Conservation (phyloP, 2,888 invertebrate species). For the Dasypolia templi region DNA sequence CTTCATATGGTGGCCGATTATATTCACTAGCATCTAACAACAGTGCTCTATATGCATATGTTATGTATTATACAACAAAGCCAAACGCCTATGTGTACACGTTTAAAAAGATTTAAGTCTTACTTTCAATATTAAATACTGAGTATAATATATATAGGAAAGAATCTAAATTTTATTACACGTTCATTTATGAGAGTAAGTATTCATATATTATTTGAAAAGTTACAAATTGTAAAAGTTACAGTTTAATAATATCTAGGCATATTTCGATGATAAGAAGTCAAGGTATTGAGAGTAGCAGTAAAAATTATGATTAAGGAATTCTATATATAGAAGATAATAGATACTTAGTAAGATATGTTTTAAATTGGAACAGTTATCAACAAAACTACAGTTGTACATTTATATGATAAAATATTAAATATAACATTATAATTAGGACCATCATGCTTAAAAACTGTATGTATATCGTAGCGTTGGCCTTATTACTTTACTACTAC, state of each 20-base stretch:
- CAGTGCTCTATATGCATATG: slow-evolving; percentile 50
- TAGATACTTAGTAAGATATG: slow-evolving; percentile 41
- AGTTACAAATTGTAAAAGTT: slow-evolving; percentile 27
- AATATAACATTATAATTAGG: slow-evolving; percentile 34
- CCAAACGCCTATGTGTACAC: slow-evolving; percentile 45
- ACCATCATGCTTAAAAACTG: slow-evolving; percentile 38
- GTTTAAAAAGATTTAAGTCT: slow-evolving; percentile 41
- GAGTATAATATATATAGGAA: slow-evolving; percentile 12
- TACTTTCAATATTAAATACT: slow-evolving; percentile 12
- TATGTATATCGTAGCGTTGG: slow-evolving; percentile 43
- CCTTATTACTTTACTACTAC: slow-evolving; percentile 46
- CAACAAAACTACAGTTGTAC: slow-evolving; percentile 43
- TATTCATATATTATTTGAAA: slow-evolving; percentile 23
- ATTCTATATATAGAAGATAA: too few relatives aligned
- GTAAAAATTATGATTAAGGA: slow-evolving; percentile 13
- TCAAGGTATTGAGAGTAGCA: slow-evolving; percentile 4
- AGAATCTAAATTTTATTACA: slow-evolving; percentile 19
- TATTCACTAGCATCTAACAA: slow-evolving; percentile 55
- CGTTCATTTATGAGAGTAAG: slow-evolving; percentile 20
- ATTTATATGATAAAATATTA: slow-evolving; percentile 21
- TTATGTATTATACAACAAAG: slow-evolving; percentile 57
- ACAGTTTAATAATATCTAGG: slow-evolving; percentile 27
- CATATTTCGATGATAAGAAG: slow-evolving; percentile 49
- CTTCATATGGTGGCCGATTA: slow-evolving; percentile 40
- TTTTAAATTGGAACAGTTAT: slow-evolving; percentile 47